Evolutionary conservation across 1,140 invertebrate genomes (phyloP), one percentile per base, ranked within the genome.

Genomic region (Zaprionus taronus): DNA sequence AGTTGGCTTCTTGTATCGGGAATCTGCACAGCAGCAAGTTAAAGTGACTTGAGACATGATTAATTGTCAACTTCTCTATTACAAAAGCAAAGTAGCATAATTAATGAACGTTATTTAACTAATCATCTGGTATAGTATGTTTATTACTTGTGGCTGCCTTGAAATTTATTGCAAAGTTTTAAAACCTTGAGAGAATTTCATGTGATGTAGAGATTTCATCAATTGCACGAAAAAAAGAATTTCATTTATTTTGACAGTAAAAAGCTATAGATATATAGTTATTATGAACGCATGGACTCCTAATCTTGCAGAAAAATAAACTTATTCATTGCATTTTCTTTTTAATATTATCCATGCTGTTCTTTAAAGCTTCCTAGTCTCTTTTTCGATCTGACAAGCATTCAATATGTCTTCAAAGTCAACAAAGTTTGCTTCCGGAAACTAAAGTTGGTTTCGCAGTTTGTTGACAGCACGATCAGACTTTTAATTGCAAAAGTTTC

Each of bases 31-130:
- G 15, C 36, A 55, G 44, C 5, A 55, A 34, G 36, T 61, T 51
- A 17, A 28, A 24, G 7, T 11, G 15, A 28, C n/a, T 51, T 47
- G 12, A 7, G 28, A 26, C 31, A 53, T 72, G 41, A 41, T 51
- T 53, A 72, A 72, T 53, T 72, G 44, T 4, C 9, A 22, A 31
- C 28, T 31, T 31, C 28, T 11, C n/a, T n/a, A 60, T 60, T 67
- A 66, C 20, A 20, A 5, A 28, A 17, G 5, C n/a, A 17, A 17
- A 63, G 5, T 31, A 14, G 11, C 11, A 22, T 51, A 51, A 51
- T 24, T 51, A 22, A 24, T 51, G 11, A 17, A 34, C 9, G 9
- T 34, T 0, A 9, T 34, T 34, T 34, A 34, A 34, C 31, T 11
- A 34, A 34, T 6, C 38, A 41, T n/a, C 38, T 41, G 38, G 14